Evolutionary conservation across 2,888 invertebrate species (phyloP), one percentile per base, ranked within the genome.

Genomic region (Criorhina ranunculi): DNA sequence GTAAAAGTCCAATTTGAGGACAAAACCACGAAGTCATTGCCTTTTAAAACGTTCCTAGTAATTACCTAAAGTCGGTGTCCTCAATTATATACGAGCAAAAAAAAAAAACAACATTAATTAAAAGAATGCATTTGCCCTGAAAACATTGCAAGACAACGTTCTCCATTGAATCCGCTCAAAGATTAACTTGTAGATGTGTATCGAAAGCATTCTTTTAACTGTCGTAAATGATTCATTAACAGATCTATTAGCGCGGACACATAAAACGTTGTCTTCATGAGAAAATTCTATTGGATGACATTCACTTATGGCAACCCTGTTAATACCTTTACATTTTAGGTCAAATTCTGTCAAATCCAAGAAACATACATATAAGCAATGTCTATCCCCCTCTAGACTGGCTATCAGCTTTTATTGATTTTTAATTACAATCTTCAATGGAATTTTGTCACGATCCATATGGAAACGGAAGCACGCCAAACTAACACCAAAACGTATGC

Each of bases 381-480:
- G 17, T 24, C 17, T 42, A 29, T 11, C 29, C 29, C 53, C 24
- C 24, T 24, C 24, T 4, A n/a, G n/a, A 24, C 24, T 4, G 4
- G 37, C 51, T 15, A 37, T 29, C 40, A 37, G 24, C 7, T 31
- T 33, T 64, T 76, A 67, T 51, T 67, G 59, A 76, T 76, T 76
- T 57, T 57, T 8, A 55, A 55, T 24, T 33, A 46, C 44, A n/a
- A 35, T 19, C 2, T 31, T 51, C 19, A 24, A 60, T 12, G 2
- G 15, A 60, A 62, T 79, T 59, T 49, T n/a, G 19, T 49, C 57
- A 72, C 72, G 64, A 42, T 24, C 12, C 33, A 57, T n/a, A 31
- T 0, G 5, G 44, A 29, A 51, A 59, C 40, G 40, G 55, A 72
- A 72, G 15, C 24, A 24, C 4, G 24, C 24, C 24, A 24, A 24